Evolutionary conservation across 2,113 vertebrate species (phyloP).

Genomic region (Ptyas mucosa): DNA sequence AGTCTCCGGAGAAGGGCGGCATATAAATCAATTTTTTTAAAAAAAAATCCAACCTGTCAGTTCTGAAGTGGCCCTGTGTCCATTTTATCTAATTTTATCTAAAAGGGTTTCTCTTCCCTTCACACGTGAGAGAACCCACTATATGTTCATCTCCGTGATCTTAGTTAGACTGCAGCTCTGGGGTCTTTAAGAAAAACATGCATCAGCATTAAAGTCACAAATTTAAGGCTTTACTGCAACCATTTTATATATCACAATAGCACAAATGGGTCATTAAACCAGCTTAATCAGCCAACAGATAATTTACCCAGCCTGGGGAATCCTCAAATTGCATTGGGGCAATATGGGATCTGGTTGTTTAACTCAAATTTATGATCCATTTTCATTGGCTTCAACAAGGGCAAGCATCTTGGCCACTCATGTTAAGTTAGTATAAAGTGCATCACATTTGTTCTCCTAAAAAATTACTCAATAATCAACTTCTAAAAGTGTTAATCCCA

Average conservation of each 20-base stretch:
- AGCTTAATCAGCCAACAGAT: constrained; percentile 1
- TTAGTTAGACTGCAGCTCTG: neutral
- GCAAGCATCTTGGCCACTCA: neutral
- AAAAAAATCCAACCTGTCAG: neutral
- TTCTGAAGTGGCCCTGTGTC: neutral
- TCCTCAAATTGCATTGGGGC: constrained; percentile 9
- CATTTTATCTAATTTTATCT: neutral
- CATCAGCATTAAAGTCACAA: constrained; percentile 7
- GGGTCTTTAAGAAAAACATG: neutral
- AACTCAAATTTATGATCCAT: constrained; percentile 9
- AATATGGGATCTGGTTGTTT: neutral
- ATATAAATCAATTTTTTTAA: too few relatives aligned
- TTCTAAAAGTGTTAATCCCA: constrained; percentile 53
- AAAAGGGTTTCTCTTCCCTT: neutral
- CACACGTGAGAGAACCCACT: neutral
- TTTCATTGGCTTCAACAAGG: neutral
- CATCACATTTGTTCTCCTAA: neutral
- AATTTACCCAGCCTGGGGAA: neutral
- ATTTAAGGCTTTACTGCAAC: neutral
- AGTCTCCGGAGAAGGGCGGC: too few relatives aligned
- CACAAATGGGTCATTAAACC: constrained; percentile 12
- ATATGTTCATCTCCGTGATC: neutral
- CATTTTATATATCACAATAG: neutral
- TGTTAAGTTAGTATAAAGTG: neutral
- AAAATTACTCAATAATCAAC: constrained; percentile 46